These are phyloP conservation scores for Sylvicapra grimmia DNA, from an alignment of 2,113 vertebrate species.

Conservation along the genomic window DNA sequence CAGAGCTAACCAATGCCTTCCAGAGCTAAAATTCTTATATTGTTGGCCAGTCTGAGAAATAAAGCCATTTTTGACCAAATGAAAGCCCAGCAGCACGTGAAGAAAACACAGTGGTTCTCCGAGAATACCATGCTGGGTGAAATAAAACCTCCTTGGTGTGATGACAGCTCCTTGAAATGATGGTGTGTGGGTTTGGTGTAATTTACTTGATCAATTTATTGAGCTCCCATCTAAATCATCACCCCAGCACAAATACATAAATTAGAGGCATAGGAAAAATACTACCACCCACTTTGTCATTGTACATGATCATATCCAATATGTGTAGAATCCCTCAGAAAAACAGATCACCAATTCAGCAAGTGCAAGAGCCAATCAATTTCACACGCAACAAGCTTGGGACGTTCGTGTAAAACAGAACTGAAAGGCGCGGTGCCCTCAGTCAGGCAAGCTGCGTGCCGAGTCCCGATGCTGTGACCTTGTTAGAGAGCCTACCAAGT, in stretches of 20 bases:
- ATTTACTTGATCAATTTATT: constrained; percentile 66
- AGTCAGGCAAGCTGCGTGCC: neutral
- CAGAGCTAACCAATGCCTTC: neutral
- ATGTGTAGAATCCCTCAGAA: constrained; percentile 14
- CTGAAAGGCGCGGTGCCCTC: neutral
- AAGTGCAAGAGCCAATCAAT: neutral
- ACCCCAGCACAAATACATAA: constrained; percentile 52
- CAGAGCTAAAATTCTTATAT: neutral
- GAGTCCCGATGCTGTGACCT: accelerated
- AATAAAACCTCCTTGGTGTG: neutral
- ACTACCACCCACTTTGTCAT: constrained; percentile 16
- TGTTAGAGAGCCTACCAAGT: neutral
- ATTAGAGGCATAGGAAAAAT: constrained; percentile 45
- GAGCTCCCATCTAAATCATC: constrained; percentile 61
- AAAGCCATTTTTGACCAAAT: neutral
- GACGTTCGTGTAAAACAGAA: neutral
- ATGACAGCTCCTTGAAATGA: constrained; percentile 48
- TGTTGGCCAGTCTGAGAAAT: neutral
- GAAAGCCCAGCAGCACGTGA: neutral
- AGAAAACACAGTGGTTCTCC: constrained; percentile 36
- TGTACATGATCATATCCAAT: neutral
- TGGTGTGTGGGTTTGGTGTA: constrained; percentile 22
- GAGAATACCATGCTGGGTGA: constrained; percentile 50
- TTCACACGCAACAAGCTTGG: neutral
- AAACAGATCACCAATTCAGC: neutral